These are phyloP conservation scores for Apis cerana DNA, from an alignment of 1,140 invertebrate genomes.

Conservation along the genomic window DNA sequence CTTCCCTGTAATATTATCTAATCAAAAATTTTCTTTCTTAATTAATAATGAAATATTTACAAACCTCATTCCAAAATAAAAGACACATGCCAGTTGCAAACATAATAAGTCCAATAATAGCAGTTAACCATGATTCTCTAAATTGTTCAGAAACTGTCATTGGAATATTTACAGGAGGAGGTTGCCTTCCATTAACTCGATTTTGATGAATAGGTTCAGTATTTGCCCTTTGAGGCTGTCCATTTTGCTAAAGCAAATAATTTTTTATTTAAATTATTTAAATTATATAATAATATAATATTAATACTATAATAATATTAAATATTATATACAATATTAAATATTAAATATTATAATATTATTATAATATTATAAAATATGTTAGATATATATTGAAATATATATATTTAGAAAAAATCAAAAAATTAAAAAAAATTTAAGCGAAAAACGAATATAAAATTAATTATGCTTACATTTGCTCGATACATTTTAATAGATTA, in stretches of 20 bases:
- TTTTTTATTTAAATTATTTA: slow-evolving; percentile 3
- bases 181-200: slow-evolving; percentile 55
- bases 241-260: slow-evolving; percentile 67
- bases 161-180: slow-evolving; percentile 45
- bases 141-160: slow-evolving; percentile 83
- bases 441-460: slow-evolving; percentile 13
- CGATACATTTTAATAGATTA: slow-evolving; percentile 62
- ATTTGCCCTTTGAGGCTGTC: slow-evolving; percentile 65
- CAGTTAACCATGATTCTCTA: slow-evolving; percentile 84
- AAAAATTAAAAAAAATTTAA: background rate
- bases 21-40: slow-evolving; percentile 25
- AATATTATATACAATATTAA: background rate
- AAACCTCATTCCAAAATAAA: slow-evolving; percentile 89
- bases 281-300: background rate
- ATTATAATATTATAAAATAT: slow-evolving; percentile 8
- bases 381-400: background rate
- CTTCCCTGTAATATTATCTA: slow-evolving; percentile 80
- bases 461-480: slow-evolving; percentile 59
- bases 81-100: slow-evolving; percentile 83
- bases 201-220: slow-evolving; percentile 60
- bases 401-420: too few relatives aligned
- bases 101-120: slow-evolving; percentile 83
- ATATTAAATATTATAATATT: background rate
- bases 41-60: slow-evolving; percentile 33
- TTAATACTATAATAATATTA: background rate